Base-by-base conservation (phyloP, 2,113 vertebrate genomes). In the Hemiscyllium ocellatum region DNA sequence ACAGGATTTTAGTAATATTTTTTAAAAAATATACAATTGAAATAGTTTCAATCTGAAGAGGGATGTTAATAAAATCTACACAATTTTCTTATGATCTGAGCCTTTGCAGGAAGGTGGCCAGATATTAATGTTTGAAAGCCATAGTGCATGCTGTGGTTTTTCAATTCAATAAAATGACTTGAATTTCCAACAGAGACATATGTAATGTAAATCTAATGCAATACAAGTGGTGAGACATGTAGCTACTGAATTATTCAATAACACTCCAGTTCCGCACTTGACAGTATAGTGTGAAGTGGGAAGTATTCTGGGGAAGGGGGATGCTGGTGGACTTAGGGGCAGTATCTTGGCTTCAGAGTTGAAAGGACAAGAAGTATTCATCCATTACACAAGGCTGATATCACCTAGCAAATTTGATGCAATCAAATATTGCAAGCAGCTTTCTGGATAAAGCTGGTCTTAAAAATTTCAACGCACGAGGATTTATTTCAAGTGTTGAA, bases 401-500 rank as follows among this genome's bases (percentile, higher is more conserved):
- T 61, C 4, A 66, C 50, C 72, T n/a, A 72, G n/a, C 66, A 70
- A 2, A 33, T 95, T 24, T 50, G 93, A 15, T 68, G n/a, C 69
- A 72, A 47, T 95, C 22, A 95, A 72, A 95, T 95, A 72, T 72
- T 72, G 29, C 68, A 69, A 7, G 4, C 42, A 47, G 37, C n/a
- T 47, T 29, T 95, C 50, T 0, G 70, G 68, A 68, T 42, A 72
- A 66, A 91, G 24, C 69, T 95, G 24, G 26, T 10, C 12, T 95
- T 69, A 72, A 94, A 70, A 42, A 47, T 61, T 66, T n/a, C 13
- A 91, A 17, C 15, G 87, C 93, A 52, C 24, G 24, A 47, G 47
- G 66, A 72, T 95, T 47, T 68, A 24, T 70, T 94, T 93, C 61
- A 50, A 89, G 50, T 89, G 86, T 50, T 29, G 86, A 89, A 89